phyloP scores from a whole-genome alignment of 2,113 vertebrate genomes.

The Notothenia coriiceps region DNA sequence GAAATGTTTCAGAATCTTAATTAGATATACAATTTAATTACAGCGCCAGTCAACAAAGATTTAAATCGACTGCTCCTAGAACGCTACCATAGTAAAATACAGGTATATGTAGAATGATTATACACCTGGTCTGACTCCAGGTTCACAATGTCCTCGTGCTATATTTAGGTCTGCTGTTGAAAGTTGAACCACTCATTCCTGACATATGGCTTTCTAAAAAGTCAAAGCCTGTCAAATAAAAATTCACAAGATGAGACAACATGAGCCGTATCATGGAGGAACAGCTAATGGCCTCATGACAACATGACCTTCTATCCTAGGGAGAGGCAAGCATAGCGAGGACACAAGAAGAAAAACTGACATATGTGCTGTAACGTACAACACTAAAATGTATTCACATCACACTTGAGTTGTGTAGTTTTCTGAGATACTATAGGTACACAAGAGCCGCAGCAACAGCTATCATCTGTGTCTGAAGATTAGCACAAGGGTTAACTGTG shows the following conservation, averaged over 20 bases:
- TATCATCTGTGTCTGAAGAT: constrained; percentile 57
- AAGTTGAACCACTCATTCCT: not conserved
- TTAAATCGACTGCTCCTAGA: constrained; percentile 3
- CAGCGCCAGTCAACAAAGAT: not conserved
- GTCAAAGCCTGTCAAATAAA: constrained; percentile 18
- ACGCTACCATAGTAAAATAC: too few relatives aligned
- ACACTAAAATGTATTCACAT: constrained; percentile 17
- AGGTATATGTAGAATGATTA: too few relatives aligned
- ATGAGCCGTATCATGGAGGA: constrained; percentile 3
- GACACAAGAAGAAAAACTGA: not conserved
- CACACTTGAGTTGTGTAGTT: constrained; percentile 36
- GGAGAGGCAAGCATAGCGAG: constrained; percentile 13
- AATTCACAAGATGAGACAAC: constrained; percentile 31
- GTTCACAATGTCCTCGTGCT: constrained; percentile 13
- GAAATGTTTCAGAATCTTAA: not conserved
- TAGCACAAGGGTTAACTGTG: constrained; percentile 34
- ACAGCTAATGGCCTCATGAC: constrained; percentile 19
- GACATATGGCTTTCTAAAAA: constrained; percentile 17
- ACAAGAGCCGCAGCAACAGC: constrained; percentile 62
- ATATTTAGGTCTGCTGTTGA: constrained; percentile 31
- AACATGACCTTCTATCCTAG: constrained; percentile 20
- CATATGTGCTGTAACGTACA: constrained; percentile 35
- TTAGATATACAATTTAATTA: not conserved
- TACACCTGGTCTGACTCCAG: not conserved
- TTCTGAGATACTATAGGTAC: constrained; percentile 28